phyloP scores from a whole-genome alignment of 2,888 invertebrate genomes.

The Craniophora ligustri region DNA sequence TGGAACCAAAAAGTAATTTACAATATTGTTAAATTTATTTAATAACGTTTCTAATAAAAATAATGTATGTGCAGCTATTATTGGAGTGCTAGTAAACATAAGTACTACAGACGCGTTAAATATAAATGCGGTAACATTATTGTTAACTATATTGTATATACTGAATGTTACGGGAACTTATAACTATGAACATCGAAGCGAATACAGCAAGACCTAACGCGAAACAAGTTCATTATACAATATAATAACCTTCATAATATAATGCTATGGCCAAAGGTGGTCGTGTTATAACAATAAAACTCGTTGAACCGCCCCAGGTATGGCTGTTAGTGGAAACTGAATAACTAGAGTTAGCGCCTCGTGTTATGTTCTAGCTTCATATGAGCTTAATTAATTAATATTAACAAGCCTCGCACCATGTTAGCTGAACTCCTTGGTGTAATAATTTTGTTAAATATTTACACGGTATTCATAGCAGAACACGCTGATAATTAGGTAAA shows the following conservation, averaged over 20 bases:
- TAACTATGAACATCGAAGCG: constrained; percentile 22
- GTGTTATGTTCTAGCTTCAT: constrained; percentile 62
- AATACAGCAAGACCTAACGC: constrained; percentile 21
- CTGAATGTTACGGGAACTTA: constrained; percentile 15
- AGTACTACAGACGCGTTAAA: not conserved
- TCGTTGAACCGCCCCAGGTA: constrained; percentile 46
- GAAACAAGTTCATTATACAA: constrained; percentile 40
- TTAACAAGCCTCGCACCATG: constrained; percentile 72
- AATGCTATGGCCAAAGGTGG: constrained; percentile 37
- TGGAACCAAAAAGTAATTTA: too few relatives aligned
- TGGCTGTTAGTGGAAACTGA: constrained; percentile 57
- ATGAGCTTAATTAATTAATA: constrained; percentile 80
- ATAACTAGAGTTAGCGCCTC: constrained; percentile 62
- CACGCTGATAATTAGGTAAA: constrained; percentile 54
- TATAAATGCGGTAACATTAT: constrained; percentile 7
- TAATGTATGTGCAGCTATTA: too few relatives aligned
- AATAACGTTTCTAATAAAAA: too few relatives aligned
- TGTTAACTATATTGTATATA: not conserved
- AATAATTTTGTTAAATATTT: constrained; percentile 75
- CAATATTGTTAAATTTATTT: too few relatives aligned
- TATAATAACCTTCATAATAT: constrained; percentile 28
- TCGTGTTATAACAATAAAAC: constrained; percentile 54
- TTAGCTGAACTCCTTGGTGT: constrained; percentile 71
- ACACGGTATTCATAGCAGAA: constrained; percentile 60
- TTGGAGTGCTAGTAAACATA: too few relatives aligned